Evolutionary conservation across 64 coral and sea anemone genomes (phyloP).

Genomic region (Dendrophyllia cribrosa): DNA sequence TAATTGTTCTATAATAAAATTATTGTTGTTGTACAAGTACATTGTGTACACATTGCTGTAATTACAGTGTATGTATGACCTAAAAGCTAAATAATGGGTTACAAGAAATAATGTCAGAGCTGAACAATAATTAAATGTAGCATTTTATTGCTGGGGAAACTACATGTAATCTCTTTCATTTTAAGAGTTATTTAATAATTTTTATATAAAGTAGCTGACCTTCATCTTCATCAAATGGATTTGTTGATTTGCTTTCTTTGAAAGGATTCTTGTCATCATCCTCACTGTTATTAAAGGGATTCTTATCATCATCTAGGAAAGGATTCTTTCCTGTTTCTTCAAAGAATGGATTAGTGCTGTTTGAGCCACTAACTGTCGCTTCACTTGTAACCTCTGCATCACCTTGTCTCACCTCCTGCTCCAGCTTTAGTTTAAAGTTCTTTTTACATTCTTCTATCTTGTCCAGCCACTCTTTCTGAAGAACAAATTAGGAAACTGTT

Average conservation of each 20-base stretch:
- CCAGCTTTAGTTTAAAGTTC: slow-evolving; percentile 93
- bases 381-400: slow-evolving; percentile 7
- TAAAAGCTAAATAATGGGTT: too few relatives aligned
- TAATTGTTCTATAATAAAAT: too few relatives aligned
- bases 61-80: too few relatives aligned
- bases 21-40: too few relatives aligned
- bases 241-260: slow-evolving; percentile 66
- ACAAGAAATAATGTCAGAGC: too few relatives aligned
- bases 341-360: slow-evolving; percentile 22
- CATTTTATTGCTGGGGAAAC: too few relatives aligned
- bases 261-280: slow-evolving; percentile 75
- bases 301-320: slow-evolving; percentile 55
- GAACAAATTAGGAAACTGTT: background rate
- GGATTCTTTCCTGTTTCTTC: slow-evolving; percentile 28
- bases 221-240: slow-evolving; percentile 71
- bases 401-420: slow-evolving; percentile 77
- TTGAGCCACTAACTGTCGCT: background rate
- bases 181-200: background rate
- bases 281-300: slow-evolving; percentile 38
- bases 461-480: slow-evolving; percentile 89
- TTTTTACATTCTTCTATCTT: slow-evolving; percentile 94
- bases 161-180: too few relatives aligned
- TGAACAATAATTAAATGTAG: too few relatives aligned
- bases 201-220: background rate
- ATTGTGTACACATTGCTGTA: too few relatives aligned